phyloP scores from a whole-genome alignment of 2,113 vertebrate species.

The Danionella cerebrum region DNA sequence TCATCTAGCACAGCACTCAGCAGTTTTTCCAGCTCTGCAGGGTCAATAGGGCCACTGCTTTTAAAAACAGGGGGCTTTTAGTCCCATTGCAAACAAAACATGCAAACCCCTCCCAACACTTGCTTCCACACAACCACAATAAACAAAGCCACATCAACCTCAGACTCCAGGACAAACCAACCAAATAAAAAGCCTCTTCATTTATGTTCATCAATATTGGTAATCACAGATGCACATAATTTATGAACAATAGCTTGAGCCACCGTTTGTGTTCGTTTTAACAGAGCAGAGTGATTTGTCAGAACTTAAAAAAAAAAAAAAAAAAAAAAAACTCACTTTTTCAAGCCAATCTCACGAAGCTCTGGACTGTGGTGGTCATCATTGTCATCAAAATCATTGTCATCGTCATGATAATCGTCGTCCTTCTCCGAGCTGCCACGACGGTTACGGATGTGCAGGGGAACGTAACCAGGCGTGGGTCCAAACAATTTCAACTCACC shows the following conservation, averaged over 20 bases:
- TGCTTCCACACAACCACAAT: background rate
- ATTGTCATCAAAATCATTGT: conserved; percentile 47
- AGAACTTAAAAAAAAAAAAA: background rate
- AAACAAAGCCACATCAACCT: background rate
- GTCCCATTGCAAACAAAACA: background rate
- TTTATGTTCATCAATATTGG: too few species aligned
- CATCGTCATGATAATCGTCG: conserved; percentile 67
- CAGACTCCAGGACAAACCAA: too few species aligned
- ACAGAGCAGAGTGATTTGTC: background rate
- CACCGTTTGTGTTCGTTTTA: too few species aligned
- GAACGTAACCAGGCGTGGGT: conserved; percentile 80
- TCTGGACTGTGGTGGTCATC: conserved; percentile 60
- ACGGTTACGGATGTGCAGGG: conserved; percentile 72
- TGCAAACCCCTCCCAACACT: background rate
- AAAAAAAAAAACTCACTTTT: conserved; percentile 65
- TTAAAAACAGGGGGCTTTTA: conserved; percentile 10
- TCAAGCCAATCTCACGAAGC: conserved; percentile 61
- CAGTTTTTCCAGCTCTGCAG: background rate
- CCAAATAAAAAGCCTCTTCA: too few species aligned
- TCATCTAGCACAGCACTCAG: background rate
- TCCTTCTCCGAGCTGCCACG: conserved; percentile 68
- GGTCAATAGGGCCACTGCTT: conserved; percentile 12
- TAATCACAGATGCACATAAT: too few species aligned
- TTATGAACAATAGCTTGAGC: too few species aligned
- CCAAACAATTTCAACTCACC: conserved; percentile 85